Percentiles rank a stretch among this genome's conserved stretches.
Conservation (phyloP, 2,888 invertebrate genomes). For the Buathra laborator region DNA sequence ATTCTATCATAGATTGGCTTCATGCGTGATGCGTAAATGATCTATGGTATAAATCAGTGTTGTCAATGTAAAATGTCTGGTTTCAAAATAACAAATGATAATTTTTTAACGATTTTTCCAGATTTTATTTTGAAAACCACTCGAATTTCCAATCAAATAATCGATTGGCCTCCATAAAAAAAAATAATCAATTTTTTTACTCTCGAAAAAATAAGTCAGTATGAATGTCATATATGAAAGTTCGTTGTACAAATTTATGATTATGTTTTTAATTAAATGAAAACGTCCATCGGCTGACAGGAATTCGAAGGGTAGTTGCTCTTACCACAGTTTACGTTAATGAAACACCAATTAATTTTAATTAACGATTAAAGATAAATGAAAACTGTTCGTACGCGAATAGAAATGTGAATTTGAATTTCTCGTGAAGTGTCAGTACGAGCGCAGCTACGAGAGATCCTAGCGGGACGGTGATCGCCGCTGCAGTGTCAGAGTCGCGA, state of each 20-base stretch:
- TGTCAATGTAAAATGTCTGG: no score
- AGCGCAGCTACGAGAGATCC: slow-evolving; percentile 48
- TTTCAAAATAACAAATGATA: no score
- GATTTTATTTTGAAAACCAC: no score
- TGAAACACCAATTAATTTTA: neutral
- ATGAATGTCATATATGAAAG: neutral
- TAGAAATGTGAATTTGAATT: neutral
- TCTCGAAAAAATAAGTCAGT: neutral
- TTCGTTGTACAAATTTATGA: neutral
- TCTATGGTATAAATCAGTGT: no score
- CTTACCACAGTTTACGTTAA: neutral
- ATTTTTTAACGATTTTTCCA: no score
- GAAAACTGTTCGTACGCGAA: slow-evolving; percentile 31
- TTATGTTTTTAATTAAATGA: neutral
- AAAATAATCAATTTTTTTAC: neutral
- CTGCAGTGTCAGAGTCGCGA: slow-evolving; percentile 69
- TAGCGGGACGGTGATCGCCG: slow-evolving; percentile 66
- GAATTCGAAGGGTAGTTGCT: neutral
- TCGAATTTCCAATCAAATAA: no score
- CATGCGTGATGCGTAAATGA: no score
- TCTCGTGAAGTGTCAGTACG: neutral
- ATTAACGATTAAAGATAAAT: neutral
- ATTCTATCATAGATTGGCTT: no score
- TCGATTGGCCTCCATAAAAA: neutral
- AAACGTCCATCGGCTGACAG: neutral